These are phyloP conservation scores for Tragelaphus scriptus DNA, from an alignment of 2,113 vertebrate species.

Conservation along the genomic window DNA sequence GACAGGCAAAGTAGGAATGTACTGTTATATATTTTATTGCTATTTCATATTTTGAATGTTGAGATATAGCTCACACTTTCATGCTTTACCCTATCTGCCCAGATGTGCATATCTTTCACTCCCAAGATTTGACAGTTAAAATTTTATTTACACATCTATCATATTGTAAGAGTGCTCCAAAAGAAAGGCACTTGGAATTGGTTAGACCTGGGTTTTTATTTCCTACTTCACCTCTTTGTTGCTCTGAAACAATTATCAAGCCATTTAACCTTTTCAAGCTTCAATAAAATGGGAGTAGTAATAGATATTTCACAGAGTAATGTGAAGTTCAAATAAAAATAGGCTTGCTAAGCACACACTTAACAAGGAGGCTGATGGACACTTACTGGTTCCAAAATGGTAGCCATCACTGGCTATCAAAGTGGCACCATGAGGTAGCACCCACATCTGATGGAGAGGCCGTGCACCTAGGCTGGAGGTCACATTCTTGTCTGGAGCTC, in stretches of 20 bases:
- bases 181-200: neutral
- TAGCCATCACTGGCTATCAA: neutral
- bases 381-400: neutral
- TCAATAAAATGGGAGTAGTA: neutral
- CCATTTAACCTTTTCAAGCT: neutral
- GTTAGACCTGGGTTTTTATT: neutral
- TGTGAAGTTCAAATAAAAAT: neutral
- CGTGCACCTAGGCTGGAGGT: neutral
- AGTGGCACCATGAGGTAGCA: neutral
- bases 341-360: neutral
- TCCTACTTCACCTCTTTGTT: neutral
- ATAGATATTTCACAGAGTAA: neutral
- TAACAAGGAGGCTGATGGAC: neutral
- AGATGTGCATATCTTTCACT: neutral
- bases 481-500: neutral
- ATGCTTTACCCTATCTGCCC: neutral
- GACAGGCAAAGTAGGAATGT: neutral
- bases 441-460: neutral
- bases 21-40: neutral
- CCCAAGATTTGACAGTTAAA: neutral
- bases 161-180: neutral
- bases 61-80: neutral
- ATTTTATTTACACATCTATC: neutral
- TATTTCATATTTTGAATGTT: neutral
- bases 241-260: neutral